phyloP scores from a whole-genome alignment of 2,797 vertebrate genomes.

The Cyprinodon diabolis region DNA sequence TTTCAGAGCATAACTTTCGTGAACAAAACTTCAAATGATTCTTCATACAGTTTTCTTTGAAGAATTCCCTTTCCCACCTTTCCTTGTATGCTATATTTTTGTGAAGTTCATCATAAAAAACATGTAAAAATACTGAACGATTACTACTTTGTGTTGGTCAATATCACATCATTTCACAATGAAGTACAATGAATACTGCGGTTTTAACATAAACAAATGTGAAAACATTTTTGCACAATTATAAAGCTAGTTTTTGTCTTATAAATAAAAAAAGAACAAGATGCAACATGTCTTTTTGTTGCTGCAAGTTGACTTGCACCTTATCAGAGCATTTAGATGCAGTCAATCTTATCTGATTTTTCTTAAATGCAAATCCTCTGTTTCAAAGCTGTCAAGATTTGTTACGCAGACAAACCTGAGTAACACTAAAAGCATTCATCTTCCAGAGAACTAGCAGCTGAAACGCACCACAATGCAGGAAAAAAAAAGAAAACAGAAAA shows the following conservation, averaged over 20 bases:
- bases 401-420: background rate
- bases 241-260: background rate
- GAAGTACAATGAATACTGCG: background rate
- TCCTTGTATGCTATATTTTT: background rate
- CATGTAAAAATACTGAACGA: background rate
- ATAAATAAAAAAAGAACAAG: background rate
- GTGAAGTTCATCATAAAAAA: background rate
- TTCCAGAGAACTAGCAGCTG: slow-evolving; percentile 17
- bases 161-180: background rate
- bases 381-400: background rate
- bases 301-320: background rate
- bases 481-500: background rate
- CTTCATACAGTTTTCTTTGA: background rate
- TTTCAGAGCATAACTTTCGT: background rate
- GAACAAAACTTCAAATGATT: background rate
- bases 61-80: too few species aligned
- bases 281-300: background rate
- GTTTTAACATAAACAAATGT: background rate
- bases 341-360: background rate
- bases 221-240: background rate
- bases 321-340: background rate
- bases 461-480: slow-evolving; percentile 13
- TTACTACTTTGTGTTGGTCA: background rate
- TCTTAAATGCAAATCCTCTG: background rate
- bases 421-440: background rate